These are phyloP conservation scores for Drosophila rubida DNA, from an alignment of 2,888 invertebrate species.

Conservation along the genomic window DNA sequence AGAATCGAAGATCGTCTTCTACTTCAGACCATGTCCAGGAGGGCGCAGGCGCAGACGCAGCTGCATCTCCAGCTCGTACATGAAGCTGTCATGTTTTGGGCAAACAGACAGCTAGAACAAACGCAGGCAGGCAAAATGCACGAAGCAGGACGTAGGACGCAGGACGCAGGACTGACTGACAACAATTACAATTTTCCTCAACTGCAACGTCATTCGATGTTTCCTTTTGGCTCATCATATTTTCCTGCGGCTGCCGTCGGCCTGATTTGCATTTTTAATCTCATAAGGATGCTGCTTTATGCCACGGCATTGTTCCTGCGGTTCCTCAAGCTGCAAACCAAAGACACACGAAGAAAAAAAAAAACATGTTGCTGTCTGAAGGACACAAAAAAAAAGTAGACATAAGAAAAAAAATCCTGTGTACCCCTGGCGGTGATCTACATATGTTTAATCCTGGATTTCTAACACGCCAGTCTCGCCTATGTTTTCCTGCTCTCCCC, in stretches of 20 bases:
- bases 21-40: conserved; percentile 25
- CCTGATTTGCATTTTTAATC: conserved; percentile 84
- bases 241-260: conserved; percentile 62
- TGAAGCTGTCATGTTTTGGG: conserved; percentile 81
- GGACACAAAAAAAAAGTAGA: conserved; percentile 28
- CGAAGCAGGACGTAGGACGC: conserved; percentile 8
- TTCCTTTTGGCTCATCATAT: conserved; percentile 56
- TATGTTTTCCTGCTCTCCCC: conserved; percentile 35
- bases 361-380: conserved; percentile 41
- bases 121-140: conserved; percentile 18
- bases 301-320: conserved; percentile 69
- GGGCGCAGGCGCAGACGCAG: conserved; percentile 51
- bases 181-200: conserved; percentile 71
- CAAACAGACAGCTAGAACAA: conserved; percentile 47
- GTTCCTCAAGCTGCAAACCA: conserved; percentile 68
- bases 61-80: conserved; percentile 48
- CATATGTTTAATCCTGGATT: conserved; percentile 77
- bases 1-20: conserved; percentile 15
- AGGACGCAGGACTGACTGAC: conserved; percentile 50
- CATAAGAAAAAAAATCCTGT: conserved; percentile 29
- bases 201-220: conserved; percentile 62
- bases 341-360: conserved; percentile 15
- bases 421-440: conserved; percentile 57
- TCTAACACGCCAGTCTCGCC: conserved; percentile 64
- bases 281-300: conserved; percentile 78